A percentile compares a stretch with the other conserved stretches of the same genome.
Evolutionary conservation across 2,113 vertebrate species (phyloP).

Genomic region (Psittacus erithacus): DNA sequence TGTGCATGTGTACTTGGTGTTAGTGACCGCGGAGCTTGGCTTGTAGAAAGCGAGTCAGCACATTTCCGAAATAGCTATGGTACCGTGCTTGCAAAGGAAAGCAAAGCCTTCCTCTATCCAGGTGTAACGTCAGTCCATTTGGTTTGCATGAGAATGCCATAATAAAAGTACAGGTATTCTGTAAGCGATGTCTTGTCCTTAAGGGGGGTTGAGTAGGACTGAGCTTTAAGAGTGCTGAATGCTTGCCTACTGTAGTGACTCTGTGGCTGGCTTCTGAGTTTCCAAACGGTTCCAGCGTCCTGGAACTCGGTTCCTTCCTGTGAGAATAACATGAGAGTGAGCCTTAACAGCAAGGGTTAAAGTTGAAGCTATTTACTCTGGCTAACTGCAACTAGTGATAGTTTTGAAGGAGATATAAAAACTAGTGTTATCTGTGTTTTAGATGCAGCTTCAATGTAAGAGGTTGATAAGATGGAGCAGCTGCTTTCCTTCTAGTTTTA

Average conservation of each 20-base stretch:
- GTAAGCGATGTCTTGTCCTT: fast-evolving
- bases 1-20: fast-evolving
- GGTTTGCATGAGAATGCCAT: fast-evolving
- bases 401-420: background rate
- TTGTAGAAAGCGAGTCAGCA: background rate
- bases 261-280: background rate
- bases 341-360: background rate
- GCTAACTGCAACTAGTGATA: background rate
- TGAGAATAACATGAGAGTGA: background rate
- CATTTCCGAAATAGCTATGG: background rate
- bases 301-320: background rate
- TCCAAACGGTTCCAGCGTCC: background rate
- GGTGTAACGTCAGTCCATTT: background rate
- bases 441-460: background rate
- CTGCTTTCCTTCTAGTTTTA: background rate
- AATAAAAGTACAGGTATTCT: background rate
- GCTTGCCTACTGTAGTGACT: background rate
- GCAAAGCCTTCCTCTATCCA: fast-evolving
- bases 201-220: background rate
- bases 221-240: fast-evolving
- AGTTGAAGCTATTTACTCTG: background rate
- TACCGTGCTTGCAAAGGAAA: background rate
- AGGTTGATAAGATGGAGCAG: background rate
- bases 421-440: background rate
- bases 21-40: fast-evolving